These are phyloP conservation scores for Orientallactaga bullata DNA, from an alignment of 2,113 vertebrate genomes.

Conservation along the genomic window DNA sequence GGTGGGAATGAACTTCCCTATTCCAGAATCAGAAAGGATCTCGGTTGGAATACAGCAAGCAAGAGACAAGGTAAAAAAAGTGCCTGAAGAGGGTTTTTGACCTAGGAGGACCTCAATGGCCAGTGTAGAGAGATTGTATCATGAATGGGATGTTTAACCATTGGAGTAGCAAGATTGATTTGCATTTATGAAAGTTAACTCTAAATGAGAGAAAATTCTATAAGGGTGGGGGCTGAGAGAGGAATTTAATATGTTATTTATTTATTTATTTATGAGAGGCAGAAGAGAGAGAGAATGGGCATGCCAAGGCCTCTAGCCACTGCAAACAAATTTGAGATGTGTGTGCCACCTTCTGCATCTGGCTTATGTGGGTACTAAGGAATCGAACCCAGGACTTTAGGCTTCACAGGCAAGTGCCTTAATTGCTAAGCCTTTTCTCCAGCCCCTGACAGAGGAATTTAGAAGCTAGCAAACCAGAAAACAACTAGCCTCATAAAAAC, in stretches of 20 bases:
- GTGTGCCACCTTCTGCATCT: too few relatives aligned
- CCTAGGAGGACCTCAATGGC: background rate
- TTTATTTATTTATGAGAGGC: too few relatives aligned
- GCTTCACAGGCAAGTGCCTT: too few relatives aligned
- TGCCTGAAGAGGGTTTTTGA: background rate
- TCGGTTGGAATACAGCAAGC: background rate
- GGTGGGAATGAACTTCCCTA: background rate
- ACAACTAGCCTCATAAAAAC: background rate
- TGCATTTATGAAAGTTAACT: slow-evolving; percentile 31
- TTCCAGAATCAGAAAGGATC: background rate
- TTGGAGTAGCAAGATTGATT: background rate
- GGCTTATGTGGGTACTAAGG: too few relatives aligned
- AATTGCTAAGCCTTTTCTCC: too few relatives aligned
- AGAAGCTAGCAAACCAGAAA: background rate
- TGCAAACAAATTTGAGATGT: too few relatives aligned
- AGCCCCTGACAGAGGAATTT: background rate
- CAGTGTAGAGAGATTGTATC: background rate
- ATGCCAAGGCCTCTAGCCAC: too few relatives aligned
- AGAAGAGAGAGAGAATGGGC: too few relatives aligned
- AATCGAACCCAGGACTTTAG: too few relatives aligned
- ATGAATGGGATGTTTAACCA: background rate
- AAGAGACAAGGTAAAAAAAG: background rate
- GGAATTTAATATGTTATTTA: too few relatives aligned
- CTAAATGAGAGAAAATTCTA: background rate
- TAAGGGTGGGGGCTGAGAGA: background rate